Evolutionary conservation across 1,140 invertebrate species (phyloP).

Genomic region (Homalodisca vitripennis): DNA sequence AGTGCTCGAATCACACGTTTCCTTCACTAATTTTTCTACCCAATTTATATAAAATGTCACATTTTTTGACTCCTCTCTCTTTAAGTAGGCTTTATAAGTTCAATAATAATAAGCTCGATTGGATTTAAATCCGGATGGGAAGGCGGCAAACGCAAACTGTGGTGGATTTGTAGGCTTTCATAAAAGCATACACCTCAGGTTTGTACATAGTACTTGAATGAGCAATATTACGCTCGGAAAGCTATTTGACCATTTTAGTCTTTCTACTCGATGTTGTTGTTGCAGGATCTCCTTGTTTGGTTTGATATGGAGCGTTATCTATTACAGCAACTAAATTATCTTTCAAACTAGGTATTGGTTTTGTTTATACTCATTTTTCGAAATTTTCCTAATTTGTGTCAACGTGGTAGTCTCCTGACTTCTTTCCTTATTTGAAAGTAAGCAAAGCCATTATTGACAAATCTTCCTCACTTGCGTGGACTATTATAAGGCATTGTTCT

Average conservation of each 20-base stretch:
- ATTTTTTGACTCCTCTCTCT: slow-evolving; percentile 16
- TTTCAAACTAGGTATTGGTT: slow-evolving; percentile 44
- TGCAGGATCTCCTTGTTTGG: slow-evolving; percentile 38
- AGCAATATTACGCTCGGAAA: slow-evolving; percentile 35
- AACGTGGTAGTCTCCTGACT: slow-evolving; percentile 26
- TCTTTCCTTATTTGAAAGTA: slow-evolving; percentile 18
- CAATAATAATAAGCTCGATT: slow-evolving; percentile 8
- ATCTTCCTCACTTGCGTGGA: slow-evolving; percentile 26
- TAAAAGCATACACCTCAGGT: slow-evolving; percentile 23
- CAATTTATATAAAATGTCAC: slow-evolving; percentile 9
- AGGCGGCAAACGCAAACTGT: slow-evolving; percentile 16
- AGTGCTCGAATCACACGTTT: neutral
- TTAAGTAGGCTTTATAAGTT: slow-evolving; percentile 15
- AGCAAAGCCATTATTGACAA: slow-evolving; percentile 25
- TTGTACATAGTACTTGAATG: slow-evolving; percentile 28
- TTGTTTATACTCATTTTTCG: slow-evolving; percentile 26
- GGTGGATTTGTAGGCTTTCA: neutral
- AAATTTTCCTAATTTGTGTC: slow-evolving; percentile 36
- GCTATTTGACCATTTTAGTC: slow-evolving; percentile 41
- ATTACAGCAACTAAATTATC: slow-evolving; percentile 44
- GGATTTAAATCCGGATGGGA: slow-evolving; percentile 27
- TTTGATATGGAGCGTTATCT: slow-evolving; percentile 48
- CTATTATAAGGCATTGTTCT: slow-evolving; percentile 22
- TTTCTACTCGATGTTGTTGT: slow-evolving; percentile 39
- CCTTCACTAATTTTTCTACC: neutral